Evolutionary conservation across 2,113 vertebrate species (phyloP), one percentile per base, ranked within the genome.

Genomic region (Scalopus aquaticus): DNA sequence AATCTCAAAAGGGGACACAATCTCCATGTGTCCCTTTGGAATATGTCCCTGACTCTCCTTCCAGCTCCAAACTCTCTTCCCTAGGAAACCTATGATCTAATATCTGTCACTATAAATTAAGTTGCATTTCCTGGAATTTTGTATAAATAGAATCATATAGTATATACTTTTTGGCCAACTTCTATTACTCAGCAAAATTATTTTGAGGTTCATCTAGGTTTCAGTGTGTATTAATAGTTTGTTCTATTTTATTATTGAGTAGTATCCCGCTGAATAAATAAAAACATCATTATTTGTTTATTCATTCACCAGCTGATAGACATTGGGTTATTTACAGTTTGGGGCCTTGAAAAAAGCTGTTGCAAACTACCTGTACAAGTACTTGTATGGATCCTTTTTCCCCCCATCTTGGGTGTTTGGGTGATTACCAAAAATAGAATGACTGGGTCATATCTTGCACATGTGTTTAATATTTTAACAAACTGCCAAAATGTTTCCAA

Each of bases 141-240:
- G 85, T 49, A 51, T 69, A 80, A 80, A 60, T 74, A 73, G 44
- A 81, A 49, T 69, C 28, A 80, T 56, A 79, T 1, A 22, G 35
- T 88, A 42, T 88, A 35, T 56, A 74, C 17, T 37, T 83, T 94
- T 49, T 60, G 2, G 56, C 12, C 51, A 74, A 16, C 15, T 64
- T 91, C 37, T 30, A 49, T 94, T 42, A 78, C 20, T 90, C 51
- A 95, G 42, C 17, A 91, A 44, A 96, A 76, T 85, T 39, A 79
- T 56, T 93, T 70, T 96, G 32, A 93, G 15, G 93, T 67, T 76
- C 44, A 51, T 42, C 12, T 76, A 10, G 32, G 44, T 81, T 80
- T 67, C 32, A 76, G 17, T 79, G 54, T 72, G 1, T 49, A 79
- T 58, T 20, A 42, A 49, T 49, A 96, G 49, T 67, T 74, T 9